These are phyloP conservation scores for Popillia japonica DNA, from an alignment of 1,140 invertebrate genomes.

Conservation along the genomic window DNA sequence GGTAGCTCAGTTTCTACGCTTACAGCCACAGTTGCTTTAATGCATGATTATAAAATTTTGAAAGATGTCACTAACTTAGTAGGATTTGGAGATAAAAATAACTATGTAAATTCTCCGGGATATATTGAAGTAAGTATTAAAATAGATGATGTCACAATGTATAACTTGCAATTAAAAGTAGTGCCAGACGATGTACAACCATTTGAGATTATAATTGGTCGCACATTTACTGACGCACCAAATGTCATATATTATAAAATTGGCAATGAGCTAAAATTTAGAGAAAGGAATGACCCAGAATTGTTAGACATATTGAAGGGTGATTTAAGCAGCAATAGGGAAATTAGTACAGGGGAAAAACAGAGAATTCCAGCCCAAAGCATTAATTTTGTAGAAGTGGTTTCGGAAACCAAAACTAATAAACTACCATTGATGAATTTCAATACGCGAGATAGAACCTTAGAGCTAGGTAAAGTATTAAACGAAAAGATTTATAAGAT, in stretches of 20 bases:
- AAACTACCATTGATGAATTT: neutral
- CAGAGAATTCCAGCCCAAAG: neutral
- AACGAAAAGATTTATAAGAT: neutral
- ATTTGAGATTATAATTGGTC: conserved; percentile 3
- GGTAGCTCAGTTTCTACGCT: neutral
- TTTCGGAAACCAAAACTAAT: neutral
- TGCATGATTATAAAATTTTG: neutral
- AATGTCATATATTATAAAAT: neutral
- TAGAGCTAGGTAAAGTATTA: neutral
- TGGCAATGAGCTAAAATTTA: neutral
- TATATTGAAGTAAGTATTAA: neutral
- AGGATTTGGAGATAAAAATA: neutral
- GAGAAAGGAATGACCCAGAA: neutral
- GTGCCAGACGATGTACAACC: conserved; percentile 21
- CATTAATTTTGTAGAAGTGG: neutral
- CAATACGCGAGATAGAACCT: neutral
- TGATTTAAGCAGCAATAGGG: too few relatives aligned
- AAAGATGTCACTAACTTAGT: neutral
- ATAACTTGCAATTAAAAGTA: neutral
- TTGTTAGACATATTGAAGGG: too few relatives aligned
- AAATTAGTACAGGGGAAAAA: too few relatives aligned
- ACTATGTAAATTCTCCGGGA: neutral
- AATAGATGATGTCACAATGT: neutral
- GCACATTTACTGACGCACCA: too few relatives aligned
- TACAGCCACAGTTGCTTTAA: neutral